A percentile compares a stretch with the other conserved stretches of the same genome.
These are phyloP conservation scores for Conchocele bisecta DNA, from an alignment of 2,888 invertebrate genomes.

Conservation along the genomic window DNA sequence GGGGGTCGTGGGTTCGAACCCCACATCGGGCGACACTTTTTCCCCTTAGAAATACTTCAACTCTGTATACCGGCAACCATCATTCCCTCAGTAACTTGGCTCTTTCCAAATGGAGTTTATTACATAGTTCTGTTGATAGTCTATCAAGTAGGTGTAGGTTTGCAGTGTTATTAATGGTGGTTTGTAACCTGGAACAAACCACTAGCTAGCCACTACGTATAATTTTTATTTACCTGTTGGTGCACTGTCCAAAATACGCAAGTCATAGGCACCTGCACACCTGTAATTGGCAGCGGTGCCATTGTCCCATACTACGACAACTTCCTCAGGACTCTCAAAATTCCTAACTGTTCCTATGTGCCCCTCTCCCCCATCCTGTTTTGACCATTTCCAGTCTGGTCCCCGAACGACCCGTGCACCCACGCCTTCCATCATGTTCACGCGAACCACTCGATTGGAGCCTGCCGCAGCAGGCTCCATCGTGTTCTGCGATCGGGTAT, in stretches of 20 bases:
- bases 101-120: too few relatives aligned
- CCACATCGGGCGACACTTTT: too few relatives aligned
- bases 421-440: constrained; percentile 94
- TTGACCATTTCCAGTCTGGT: constrained; percentile 99
- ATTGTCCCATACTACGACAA: constrained; percentile 99
- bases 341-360: constrained; percentile 98
- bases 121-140: too few relatives aligned
- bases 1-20: too few relatives aligned
- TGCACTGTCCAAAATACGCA: constrained; percentile 96
- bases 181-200: too few relatives aligned
- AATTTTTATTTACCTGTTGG: constrained; percentile 92
- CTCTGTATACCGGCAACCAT: too few relatives aligned
- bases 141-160: too few relatives aligned
- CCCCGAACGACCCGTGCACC: constrained; percentile 97
- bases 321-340: constrained; percentile 96
- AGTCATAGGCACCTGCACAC: constrained; percentile 87
- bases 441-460: constrained; percentile 76
- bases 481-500: constrained; percentile 43
- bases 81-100: too few relatives aligned
- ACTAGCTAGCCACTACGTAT: too few relatives aligned
- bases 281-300: constrained; percentile 98
- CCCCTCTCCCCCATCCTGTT: constrained; percentile 96
- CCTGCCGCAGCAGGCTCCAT: constrained; percentile 75
- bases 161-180: too few relatives aligned
- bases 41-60: too few relatives aligned